Evolutionary conservation across 2,113 vertebrate species (phyloP), one percentile per base, ranked within the genome.

Genomic region (Dipodomys merriami): DNA sequence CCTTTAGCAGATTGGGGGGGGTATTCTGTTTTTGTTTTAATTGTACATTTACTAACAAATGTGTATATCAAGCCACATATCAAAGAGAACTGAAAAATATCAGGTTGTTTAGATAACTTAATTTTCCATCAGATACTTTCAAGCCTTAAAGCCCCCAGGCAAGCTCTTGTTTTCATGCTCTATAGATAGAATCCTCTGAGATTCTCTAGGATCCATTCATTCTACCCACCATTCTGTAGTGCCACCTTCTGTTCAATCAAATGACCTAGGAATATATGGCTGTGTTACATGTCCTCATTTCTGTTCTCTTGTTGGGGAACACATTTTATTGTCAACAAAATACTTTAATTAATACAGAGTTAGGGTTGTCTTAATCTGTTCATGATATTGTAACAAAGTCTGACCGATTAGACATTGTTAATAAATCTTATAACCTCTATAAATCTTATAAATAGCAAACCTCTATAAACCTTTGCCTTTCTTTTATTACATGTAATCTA

Each of bases 141-240:
- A 57, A 7, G 18, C 11, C 30, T 5, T 87, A 79, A 7, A 86
- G 23, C 1, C 0, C 0, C 16, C 9, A 46, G 0, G 71, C 7
- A 84, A 76, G 88, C 16, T 87, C 18, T 83, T 72, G 7, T 49
- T 86, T 94, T 88, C 39, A 71, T 85, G 72, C 74, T 80, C 9
- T 33, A 29, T 20, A 76, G 11, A 33, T 29, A 62, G 11, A 12
- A 19, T 83, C 53, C n/a, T 78, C 30, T 1, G 19, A 86, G 22
- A 29, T 62, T 67, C 44, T 73, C 27, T 67, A 8, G 7, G 27
- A 30, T 68, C 13, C 67, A 13, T 68, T 68, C 15, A 68, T 74
- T n/a, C 44, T 49, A 18, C 29, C 10, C 18, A 65, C 25, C 2
- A 22, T 33, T 2, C 11, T 67, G 6, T 22, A 72, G 25, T 22